Evolutionary conservation across 2,797 vertebrate genomes (phyloP), one percentile per base, ranked within the genome.

Genomic region (Triplophysa bombifrons): DNA sequence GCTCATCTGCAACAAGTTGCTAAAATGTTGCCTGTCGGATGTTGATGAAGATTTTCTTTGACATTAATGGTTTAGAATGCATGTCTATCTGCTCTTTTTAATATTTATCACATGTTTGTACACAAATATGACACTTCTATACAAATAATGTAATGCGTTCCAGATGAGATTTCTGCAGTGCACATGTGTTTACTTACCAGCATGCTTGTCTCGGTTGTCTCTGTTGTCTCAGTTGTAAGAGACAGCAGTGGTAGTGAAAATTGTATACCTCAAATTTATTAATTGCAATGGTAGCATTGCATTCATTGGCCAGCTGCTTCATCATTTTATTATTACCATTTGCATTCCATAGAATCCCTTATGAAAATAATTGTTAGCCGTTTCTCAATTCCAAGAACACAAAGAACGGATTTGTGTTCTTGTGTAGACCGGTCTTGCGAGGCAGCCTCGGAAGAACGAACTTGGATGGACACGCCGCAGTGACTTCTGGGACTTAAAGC

Each of bases 1-100:
- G 58, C 25, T 61, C 58, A 61, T 30, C 60, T 63, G 60, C 60
- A 63, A 63, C 60, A 63, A 34, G 60, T 63, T 63, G 60, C 27
- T 34, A 30, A 30, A 61, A 16, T 30, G 58, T 61, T 60, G 25
- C 14, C 25, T 30, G 60, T 16, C 7, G 25, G 60, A 63, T 17
- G 27, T 34, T 34, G 22, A 63, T 30, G 60, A 63, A 17, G 5
- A 63, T 34, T 41, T 41, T 38, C 38, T n/a, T 12, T 41, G 30
- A 65, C 63, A 41, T 41, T 41, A 41, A 41, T 65, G 30, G 30
- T 65, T 41, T 65, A 11, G 34, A 65, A 65, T 41, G 19, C 17
- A 38, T 41, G 63, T 12, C 10, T 12, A 63, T 34, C 60, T 63
- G 25, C 38, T 20, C 17, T 13, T 44, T 65, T 50, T 48, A 25